phyloP scores from a whole-genome alignment of 2,888 invertebrate genomes.

The Poecilus cupreus region DNA sequence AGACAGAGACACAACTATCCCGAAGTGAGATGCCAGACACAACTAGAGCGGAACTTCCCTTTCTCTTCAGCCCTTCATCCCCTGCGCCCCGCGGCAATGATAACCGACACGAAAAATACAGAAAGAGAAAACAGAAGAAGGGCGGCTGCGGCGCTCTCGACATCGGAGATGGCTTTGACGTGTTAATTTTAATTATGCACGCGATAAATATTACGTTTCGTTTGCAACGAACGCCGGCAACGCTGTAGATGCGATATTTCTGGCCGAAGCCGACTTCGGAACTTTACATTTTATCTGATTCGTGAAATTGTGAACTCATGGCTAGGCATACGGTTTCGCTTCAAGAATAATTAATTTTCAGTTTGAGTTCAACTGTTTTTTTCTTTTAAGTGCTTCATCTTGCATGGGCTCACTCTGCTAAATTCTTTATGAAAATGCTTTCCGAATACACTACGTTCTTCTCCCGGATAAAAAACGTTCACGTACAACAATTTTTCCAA shows the following conservation, averaged over 20 bases:
- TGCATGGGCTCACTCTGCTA: no score
- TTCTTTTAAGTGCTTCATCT: conserved; percentile 11
- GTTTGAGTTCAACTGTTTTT: conserved; percentile 19
- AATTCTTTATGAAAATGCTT: background rate
- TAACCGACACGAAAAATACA: conserved; percentile 51
- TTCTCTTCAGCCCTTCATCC: background rate
- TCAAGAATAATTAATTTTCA: conserved; percentile 35
- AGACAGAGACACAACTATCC: conserved; percentile 40
- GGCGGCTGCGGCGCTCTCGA: conserved; percentile 29
- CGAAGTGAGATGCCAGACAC: conserved; percentile 24
- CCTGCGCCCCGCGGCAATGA: conserved; percentile 27
- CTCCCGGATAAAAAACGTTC: no score
- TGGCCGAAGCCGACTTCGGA: conserved; percentile 11
- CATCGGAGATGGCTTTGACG: conserved; percentile 49
- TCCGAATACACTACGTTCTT: no score
- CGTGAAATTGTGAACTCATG: conserved; percentile 44
- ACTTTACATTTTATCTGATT: conserved; percentile 28
- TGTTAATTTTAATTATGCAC: conserved; percentile 57
- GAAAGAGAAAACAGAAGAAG: conserved; percentile 55
- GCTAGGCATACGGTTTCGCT: conserved; percentile 20
- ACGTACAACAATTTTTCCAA: no score
- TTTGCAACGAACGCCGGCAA: conserved; percentile 13
- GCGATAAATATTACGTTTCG: conserved; percentile 56
- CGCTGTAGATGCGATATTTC: conserved; percentile 27
- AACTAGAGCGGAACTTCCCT: conserved; percentile 45